A percentile compares a stretch with the other conserved stretches of the same genome.
These are phyloP conservation scores for Clupea harengus DNA, from an alignment of 2,113 vertebrate species.

Conservation along the genomic window DNA sequence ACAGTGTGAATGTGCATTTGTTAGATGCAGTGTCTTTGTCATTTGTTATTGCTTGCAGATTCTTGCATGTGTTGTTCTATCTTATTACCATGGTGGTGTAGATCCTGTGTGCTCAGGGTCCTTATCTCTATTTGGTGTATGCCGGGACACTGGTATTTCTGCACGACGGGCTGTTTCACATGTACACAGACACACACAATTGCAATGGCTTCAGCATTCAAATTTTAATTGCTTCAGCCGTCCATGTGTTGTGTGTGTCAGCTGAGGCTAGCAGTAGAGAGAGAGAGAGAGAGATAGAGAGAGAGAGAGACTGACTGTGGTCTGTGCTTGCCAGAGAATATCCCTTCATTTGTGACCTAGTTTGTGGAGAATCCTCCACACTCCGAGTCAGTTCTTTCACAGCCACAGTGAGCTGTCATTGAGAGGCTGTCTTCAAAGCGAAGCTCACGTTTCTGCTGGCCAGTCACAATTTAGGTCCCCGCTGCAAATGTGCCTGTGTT, in stretches of 20 bases:
- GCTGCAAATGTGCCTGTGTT: background rate
- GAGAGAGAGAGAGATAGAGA: background rate
- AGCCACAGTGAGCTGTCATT: background rate
- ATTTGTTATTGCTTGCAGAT: background rate
- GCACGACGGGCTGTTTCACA: background rate
- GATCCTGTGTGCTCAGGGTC: background rate
- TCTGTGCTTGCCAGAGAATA: conserved; percentile 10
- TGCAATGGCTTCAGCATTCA: background rate
- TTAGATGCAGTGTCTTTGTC: background rate
- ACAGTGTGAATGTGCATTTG: background rate
- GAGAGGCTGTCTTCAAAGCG: conserved; percentile 7
- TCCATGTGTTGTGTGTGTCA: conserved; percentile 12
- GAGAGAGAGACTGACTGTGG: conserved; percentile 2
- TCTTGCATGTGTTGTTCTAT: background rate
- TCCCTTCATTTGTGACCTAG: conserved; percentile 15
- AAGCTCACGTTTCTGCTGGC: conserved; percentile 12
- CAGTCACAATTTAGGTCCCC: background rate
- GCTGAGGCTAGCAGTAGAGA: background rate
- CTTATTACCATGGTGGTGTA: background rate
- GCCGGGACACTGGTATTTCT: background rate
- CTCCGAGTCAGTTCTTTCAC: background rate
- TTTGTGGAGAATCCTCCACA: conserved; percentile 15
- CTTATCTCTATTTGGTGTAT: background rate
- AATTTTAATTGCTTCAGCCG: conserved; percentile 12
- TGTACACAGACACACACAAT: background rate